Evolutionary conservation across 1,140 invertebrate genomes (phyloP), one percentile per base, ranked within the genome.

Genomic region (Halictus rubicundus): DNA sequence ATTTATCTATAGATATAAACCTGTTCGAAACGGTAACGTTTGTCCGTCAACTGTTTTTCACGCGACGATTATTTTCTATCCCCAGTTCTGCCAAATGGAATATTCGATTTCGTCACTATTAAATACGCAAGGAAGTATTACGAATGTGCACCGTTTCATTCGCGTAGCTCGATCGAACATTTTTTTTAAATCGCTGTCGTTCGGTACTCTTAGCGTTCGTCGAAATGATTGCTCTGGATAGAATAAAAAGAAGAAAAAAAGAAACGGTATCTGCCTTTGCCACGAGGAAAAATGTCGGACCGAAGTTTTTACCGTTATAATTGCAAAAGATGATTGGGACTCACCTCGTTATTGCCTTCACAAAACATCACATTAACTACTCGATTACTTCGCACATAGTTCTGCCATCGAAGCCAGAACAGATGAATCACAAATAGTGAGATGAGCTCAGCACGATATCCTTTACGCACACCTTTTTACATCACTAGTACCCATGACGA

Each of bases 321-420:
- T 80, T 60, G 19, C 54, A n/a, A 65, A 39, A 49, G 16, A 83
- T 60, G 59, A 81, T 54, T 7, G 19, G 79, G 60, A 87, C 90
- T 89, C 83, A 92, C 92, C 92, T 93, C 90, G 91, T 88, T 89
- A 90, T 90, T 91, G 83, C 90, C 83, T 80, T 90, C 75, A 89
- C 88, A 91, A 93, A 93, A 91, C 92, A 93, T 93, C 89, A 92
- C 92, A 92, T 91, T 89, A 84, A 89, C 87, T 90, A 90, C 89
- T 83, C 82, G 27, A 66, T 85, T 82, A 89, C 88, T 87, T 87
- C 79, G 85, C 87, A 86, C 82, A 75, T 80, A 87, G 85, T 87
- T 88, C 80, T 85, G 79, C 81, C 83, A 81, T 87, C 72, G 81
- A 85, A 64, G 81, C 70, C 86, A 87, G 76, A 83, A 82, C 79